These are phyloP conservation scores for Taurulus bubalis DNA, from an alignment of 2,113 vertebrate genomes.

Conservation along the genomic window DNA sequence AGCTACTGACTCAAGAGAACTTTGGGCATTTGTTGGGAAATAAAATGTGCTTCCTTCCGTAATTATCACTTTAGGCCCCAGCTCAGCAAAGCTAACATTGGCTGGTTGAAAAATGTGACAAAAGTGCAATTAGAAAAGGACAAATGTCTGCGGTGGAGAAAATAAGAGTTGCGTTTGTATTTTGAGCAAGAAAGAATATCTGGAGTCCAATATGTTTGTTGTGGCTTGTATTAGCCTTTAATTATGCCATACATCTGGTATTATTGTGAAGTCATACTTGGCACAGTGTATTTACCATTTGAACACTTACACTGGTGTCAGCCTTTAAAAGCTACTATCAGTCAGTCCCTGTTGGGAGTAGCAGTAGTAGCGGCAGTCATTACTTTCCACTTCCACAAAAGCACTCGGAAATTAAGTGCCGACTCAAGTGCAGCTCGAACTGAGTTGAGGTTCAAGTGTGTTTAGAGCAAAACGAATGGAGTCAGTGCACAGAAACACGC, in stretches of 20 bases:
- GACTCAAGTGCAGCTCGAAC: slow-evolving; percentile 31
- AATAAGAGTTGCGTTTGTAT: slow-evolving; percentile 4
- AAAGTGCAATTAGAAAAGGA: slow-evolving; percentile 6
- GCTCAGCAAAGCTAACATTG: background rate
- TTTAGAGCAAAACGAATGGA: slow-evolving; percentile 61
- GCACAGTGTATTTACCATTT: background rate
- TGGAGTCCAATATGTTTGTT: background rate
- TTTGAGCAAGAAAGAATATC: background rate
- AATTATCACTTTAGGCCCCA: background rate
- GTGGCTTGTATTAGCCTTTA: background rate
- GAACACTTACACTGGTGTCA: background rate
- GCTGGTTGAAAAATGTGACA: slow-evolving; percentile 20
- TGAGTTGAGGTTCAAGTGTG: slow-evolving; percentile 46
- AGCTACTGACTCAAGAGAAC: background rate
- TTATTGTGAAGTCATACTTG: background rate
- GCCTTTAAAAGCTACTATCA: slow-evolving; percentile 19
- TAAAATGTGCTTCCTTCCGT: background rate
- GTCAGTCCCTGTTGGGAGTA: slow-evolving; percentile 1
- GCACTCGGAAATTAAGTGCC: slow-evolving; percentile 52
- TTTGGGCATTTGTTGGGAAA: background rate
- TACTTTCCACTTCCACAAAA: slow-evolving; percentile 52
- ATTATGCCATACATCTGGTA: background rate
- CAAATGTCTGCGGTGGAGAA: slow-evolving; percentile 23
- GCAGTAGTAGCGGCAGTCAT: background rate
- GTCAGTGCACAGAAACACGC: slow-evolving; percentile 46